Base-by-base conservation (phyloP, 2,888 invertebrate genomes). In the Eurois occulta region DNA sequence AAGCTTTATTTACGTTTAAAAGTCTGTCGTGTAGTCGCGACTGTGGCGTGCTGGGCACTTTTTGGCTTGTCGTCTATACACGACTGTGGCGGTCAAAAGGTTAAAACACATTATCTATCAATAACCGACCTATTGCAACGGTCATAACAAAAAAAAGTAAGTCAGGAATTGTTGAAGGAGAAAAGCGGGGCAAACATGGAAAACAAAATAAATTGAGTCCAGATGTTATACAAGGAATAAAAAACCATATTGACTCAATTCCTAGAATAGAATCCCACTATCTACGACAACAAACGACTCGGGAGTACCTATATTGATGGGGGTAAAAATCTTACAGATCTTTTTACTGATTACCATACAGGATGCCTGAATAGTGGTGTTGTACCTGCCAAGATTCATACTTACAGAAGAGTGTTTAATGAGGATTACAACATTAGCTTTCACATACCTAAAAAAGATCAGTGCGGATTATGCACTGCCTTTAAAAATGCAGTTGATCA, bases 211-310 rank as follows among this genome's bases (percentile, higher is more conserved):
- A 84, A 76, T 18, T 81, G 35, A 55, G 69, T 0, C 41, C 67
- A 72, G 68, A 72, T 78, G 52, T 77, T 0, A 84, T 73, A 38
- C 35, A 35, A 70, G 79, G 76, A 64, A 75, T 84, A 52, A 83
- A 81, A 80, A 77, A 72, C 16, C 84, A 82, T n/a, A 87, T 87
- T 46, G 68, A 83, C 58, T 8, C 77, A 60, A 87, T 86, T 2
- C 88, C 85, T 38, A 78, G 86, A 67, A 85, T 83, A 2, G 85
- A 87, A 32, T 80, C 80, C 0, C 84, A 87, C 67, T 86, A 86
- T 48, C 62, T 85, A 70, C 75, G 86, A 72, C 71, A 81, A 16
- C 76, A 80, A 74, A 81, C 83, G 35, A 79, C 68, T 58, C 72
- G 82, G 18, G 78, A 85, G 65, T n/a, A n/a, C n/a, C n/a, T 86